Evolutionary conservation across 2,888 invertebrate genomes (phyloP).

Genomic region (Troilus luridus): DNA sequence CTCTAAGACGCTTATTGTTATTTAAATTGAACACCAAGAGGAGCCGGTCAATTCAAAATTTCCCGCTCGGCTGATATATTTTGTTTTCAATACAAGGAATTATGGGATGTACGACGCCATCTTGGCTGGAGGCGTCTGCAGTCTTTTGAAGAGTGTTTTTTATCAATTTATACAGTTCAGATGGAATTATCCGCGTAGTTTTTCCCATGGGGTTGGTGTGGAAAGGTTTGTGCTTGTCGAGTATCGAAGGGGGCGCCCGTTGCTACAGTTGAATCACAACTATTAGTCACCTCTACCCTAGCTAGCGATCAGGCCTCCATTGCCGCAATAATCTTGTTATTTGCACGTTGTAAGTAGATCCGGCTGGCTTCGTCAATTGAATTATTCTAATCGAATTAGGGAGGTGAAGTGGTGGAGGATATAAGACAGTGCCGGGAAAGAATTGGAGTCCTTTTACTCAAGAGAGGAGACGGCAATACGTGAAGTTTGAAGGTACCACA

Average conservation of each 20-base stretch:
- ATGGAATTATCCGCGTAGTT: slow-evolving; percentile 67
- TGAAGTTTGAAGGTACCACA: slow-evolving; percentile 63
- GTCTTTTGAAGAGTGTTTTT: slow-evolving; percentile 73
- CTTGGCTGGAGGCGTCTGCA: slow-evolving; percentile 82
- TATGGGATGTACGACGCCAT: slow-evolving; percentile 73
- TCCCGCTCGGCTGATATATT: slow-evolving; percentile 60
- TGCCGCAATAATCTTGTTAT: slow-evolving; percentile 67
- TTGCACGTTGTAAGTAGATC: slow-evolving; percentile 67
- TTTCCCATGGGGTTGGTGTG: slow-evolving; percentile 62
- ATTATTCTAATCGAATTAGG: slow-evolving; percentile 84
- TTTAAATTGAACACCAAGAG: background rate
- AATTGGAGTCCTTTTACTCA: slow-evolving; percentile 36
- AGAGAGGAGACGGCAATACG: slow-evolving; percentile 54
- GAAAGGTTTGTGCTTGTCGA: slow-evolving; percentile 49
- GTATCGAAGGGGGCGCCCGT: slow-evolving; percentile 59
- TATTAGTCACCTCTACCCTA: slow-evolving; percentile 54
- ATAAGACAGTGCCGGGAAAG: slow-evolving; percentile 49
- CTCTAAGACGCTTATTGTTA: background rate
- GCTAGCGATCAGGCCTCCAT: slow-evolving; percentile 63
- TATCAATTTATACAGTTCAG: slow-evolving; percentile 69
- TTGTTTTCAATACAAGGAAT: slow-evolving; percentile 65
- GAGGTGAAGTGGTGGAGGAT: slow-evolving; percentile 57
- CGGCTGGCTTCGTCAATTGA: slow-evolving; percentile 84
- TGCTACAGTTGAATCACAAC: slow-evolving; percentile 61
- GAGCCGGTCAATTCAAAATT: slow-evolving; percentile 61